A percentile compares a stretch with the other conserved stretches of the same genome.
Evolutionary conservation across 2,113 vertebrate genomes (phyloP).

Genomic region (Syngnathoides biaculeatus): DNA sequence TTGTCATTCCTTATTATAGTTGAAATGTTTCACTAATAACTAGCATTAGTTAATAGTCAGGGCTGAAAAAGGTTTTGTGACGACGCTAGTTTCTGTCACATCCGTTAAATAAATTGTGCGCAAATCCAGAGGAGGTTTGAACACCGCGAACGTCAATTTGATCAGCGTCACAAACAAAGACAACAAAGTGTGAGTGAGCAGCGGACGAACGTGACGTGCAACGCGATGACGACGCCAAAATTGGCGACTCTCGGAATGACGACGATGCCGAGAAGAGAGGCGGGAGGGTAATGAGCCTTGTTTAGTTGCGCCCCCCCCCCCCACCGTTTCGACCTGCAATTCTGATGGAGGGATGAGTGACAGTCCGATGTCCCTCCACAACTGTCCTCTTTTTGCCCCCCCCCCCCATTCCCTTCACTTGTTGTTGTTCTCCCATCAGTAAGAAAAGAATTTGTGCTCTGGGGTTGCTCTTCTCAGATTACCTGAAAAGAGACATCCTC

Average conservation of each 20-base stretch:
- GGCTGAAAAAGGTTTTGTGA: no score
- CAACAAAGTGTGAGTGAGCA: no score
- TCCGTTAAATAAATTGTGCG: no score
- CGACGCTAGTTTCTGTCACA: no score
- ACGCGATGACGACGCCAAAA: constrained; percentile 3
- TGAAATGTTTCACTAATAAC: no score
- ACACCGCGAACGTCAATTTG: no score
- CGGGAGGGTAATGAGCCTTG: constrained; percentile 39
- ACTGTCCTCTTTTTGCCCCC: constrained; percentile 25
- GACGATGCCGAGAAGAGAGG: not conserved
- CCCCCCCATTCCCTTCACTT: constrained; percentile 16
- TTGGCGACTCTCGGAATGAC: not conserved
- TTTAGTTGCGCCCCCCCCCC: constrained; percentile 33
- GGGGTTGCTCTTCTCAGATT: constrained; percentile 68
- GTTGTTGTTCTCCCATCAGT: constrained; percentile 56
- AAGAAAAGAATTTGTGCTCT: constrained; percentile 61
- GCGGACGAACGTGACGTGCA: not conserved
- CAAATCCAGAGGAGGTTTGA: no score
- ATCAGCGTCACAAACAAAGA: no score
- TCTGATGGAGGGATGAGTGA: constrained; percentile 59
- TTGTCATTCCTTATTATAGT: no score
- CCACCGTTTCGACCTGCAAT: constrained; percentile 30
- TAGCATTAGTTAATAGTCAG: no score
- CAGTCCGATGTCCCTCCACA: constrained; percentile 66
- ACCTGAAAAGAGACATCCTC: constrained; percentile 72